Base-by-base conservation (phyloP, 2,797 vertebrate species). In the Coregonus ussuriensis region DNA sequence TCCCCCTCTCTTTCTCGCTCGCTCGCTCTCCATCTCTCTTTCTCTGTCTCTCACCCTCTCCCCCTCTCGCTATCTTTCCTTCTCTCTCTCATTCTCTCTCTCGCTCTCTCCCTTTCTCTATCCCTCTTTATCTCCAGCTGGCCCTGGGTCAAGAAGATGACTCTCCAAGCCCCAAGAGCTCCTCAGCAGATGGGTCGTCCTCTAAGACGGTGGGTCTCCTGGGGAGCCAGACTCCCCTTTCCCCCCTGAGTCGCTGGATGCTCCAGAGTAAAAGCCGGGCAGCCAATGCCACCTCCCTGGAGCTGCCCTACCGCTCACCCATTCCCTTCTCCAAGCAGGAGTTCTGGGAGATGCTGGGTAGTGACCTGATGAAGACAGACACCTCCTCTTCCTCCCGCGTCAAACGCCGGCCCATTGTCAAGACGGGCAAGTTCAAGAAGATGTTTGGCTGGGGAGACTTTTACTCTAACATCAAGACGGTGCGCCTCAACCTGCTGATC, bases 401-500 rank as follows among this genome's bases (percentile, higher is more conserved):
- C 77, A 95, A 93, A 1, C 95, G 91, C 6, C 93, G 96, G 74
- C 96, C 95, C 9, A 93, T 95, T 3, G 94, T 94, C 3, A 91
- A 95, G 52, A 93, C 97, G 0, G 95, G 96, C 87, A 96, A 97
- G 84, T 95, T 97, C 77, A 98, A 96, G 90, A 99, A 99, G 84
- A 96, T 98, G 94, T 98, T 99, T 3, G 98, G 98, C 87, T 99
- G 98, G 98, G 98, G 98, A 0, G 97, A 99, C 85, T 99, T 99
- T 91, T 98, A 99, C 80, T 99, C 98, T 91, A 99, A 99, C 82
- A 99, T 99, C 94, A 99, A 99, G 93, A 99, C 98, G 0, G 97
- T 99, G 73, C 96, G 97, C 83, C 90, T 99, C 65, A 99, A 99
- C 92, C 96, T 99, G 82, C 91, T 99, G 54, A 97, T 99, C 91